These are phyloP conservation scores for Ophioninae sp. DNA, from an alignment of 2,888 invertebrate genomes.

Conservation along the genomic window DNA sequence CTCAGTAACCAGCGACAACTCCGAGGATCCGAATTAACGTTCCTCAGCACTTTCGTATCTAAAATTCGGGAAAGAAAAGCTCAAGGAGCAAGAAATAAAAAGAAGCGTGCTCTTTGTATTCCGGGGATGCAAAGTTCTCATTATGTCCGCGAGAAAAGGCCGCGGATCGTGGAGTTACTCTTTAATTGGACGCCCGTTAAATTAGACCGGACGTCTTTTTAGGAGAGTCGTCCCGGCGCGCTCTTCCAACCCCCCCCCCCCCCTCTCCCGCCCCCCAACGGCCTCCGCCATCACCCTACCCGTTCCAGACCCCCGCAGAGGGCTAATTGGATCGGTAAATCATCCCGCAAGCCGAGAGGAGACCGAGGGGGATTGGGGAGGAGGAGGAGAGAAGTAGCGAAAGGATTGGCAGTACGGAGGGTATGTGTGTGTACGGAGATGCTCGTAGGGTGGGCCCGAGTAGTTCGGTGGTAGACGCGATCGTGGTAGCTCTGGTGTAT, in stretches of 20 bases:
- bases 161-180: slow-evolving; percentile 71
- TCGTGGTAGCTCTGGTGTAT: slow-evolving; percentile 72
- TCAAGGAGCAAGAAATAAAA: too few species aligned
- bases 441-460: slow-evolving; percentile 49
- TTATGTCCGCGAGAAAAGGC: slow-evolving; percentile 41
- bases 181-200: slow-evolving; percentile 81
- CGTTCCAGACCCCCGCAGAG: slow-evolving; percentile 63
- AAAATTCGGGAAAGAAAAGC: too few species aligned
- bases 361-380: slow-evolving; percentile 33
- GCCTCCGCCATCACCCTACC: background rate
- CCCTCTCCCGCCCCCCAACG: too few species aligned
- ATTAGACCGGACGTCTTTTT: slow-evolving; percentile 81
- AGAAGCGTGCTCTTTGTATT: too few species aligned
- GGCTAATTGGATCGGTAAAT: slow-evolving; percentile 81
- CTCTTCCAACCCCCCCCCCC: slow-evolving; percentile 60
- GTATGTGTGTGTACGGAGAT: background rate
- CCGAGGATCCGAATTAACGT: too few species aligned
- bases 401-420: background rate
- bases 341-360: slow-evolving; percentile 77
- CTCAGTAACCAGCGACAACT: too few species aligned
- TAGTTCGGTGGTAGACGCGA: slow-evolving; percentile 20
- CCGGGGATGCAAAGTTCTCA: background rate
- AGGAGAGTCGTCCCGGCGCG: slow-evolving; percentile 63
- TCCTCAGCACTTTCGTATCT: too few species aligned
- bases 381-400: slow-evolving; percentile 17